Evolutionary conservation across 2,797 vertebrate genomes (phyloP).

Genomic region (Pipistrellus pygmaeus): DNA sequence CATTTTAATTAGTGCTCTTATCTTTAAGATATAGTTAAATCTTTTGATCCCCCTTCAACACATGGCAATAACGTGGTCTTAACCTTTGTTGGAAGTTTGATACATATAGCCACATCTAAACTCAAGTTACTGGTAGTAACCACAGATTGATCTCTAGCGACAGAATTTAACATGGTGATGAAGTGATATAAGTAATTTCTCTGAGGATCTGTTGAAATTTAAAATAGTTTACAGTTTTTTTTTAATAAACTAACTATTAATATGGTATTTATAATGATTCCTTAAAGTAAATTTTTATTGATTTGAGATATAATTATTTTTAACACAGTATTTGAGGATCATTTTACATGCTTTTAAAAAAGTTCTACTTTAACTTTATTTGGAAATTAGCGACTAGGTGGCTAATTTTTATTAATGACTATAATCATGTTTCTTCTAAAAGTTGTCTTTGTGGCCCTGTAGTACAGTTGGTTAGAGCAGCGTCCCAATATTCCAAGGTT

Average conservation of each 20-base stretch:
- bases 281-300: no score
- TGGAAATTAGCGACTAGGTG: conserved; percentile 70
- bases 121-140: not conserved
- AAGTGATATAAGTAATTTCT: conserved; percentile 30
- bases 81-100: not conserved
- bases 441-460: no score
- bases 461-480: no score
- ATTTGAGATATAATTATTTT: conserved; percentile 86
- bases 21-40: not conserved
- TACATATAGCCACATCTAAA: not conserved
- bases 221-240: conserved; percentile 46
- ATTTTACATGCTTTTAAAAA: conserved; percentile 81
- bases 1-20: conserved; percentile 16
- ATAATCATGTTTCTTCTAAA: conserved; percentile 32
- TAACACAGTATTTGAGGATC: conserved; percentile 89
- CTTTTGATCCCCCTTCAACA: not conserved
- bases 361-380: conserved; percentile 15
- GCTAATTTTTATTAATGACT: conserved; percentile 56
- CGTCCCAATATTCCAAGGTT: no score
- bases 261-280: conserved; percentile 85
- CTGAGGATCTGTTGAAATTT: conserved; percentile 57
- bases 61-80: not conserved
- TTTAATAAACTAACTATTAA: conserved; percentile 89
- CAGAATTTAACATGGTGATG: not conserved
- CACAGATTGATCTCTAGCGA: not conserved